Base-by-base conservation (phyloP, 2,113 vertebrate genomes). In the Ondatra zibethicus region DNA sequence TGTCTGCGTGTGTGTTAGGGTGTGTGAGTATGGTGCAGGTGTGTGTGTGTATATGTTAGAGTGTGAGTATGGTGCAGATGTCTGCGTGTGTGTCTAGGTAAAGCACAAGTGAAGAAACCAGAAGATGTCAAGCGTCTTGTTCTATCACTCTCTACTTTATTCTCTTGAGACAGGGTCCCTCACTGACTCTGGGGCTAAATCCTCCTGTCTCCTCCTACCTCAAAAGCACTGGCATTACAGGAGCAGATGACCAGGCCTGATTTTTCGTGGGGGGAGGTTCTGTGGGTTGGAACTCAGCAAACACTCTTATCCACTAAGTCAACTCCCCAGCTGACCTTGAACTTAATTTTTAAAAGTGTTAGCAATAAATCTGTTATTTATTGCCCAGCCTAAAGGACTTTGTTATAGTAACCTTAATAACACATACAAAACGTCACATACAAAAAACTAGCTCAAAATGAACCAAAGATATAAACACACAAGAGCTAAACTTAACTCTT, bases 391-490 rank as follows among this genome's bases (percentile, higher is more conserved):
- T 85, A 65, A 65, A 29, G 25, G 58, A 63, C n/a, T 84, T 42
- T 65, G 61, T 85, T 85, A 65, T 63, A 65, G 39, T 31, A 85
- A 65, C 58, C 39, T 85, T 19, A 65, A 27, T 31, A 45, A 65
- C 39, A 33, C 13, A 65, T 17, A 85, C 9, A 31, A 66, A 86
- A 92, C 3, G 76, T 50, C 31, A 82, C 11, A 72, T 85, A 76
- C 8, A 84, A 95, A 86, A 95, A 89, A 63, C 39, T 66, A 92
- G 95, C n/a, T 85, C 66, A 91, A 91, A 95, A 91, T 80, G 68
- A 42, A 91, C 61, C 33, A 68, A 85, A 93, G 27, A 88, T 33
- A n/a, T 92, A 92, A 94, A 87, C 23, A 25, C 72, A 68, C 66
- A 68, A 84, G 47, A 91, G n/a, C 21, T 95, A 89, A 95, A 70